These are phyloP conservation scores for Boulengerochromis microlepis DNA, from an alignment of 2,113 vertebrate genomes.

Conservation along the genomic window DNA sequence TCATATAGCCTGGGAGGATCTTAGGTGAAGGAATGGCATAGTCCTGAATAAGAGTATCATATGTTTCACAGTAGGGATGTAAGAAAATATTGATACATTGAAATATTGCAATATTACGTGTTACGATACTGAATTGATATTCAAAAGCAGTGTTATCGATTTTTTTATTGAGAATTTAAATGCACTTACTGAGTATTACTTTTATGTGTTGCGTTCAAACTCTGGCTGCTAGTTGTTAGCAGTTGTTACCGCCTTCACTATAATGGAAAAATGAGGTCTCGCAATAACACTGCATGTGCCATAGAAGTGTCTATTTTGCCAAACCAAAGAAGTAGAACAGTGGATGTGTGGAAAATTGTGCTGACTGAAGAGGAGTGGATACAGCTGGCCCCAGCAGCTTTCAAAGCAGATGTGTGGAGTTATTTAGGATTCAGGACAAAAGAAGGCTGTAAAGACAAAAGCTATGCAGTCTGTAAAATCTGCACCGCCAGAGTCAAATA, in stretches of 20 bases:
- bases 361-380: background rate
- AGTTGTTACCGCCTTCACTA: background rate
- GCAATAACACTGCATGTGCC: background rate
- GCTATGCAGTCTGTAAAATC: background rate
- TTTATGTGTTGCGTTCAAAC: background rate
- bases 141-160: background rate
- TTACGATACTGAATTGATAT: background rate
- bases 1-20: background rate
- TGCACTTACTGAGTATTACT: background rate
- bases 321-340: background rate
- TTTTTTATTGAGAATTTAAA: background rate
- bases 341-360: background rate
- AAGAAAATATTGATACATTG: background rate
- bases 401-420: background rate
- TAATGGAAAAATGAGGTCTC: background rate
- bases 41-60: background rate
- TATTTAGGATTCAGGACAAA: background rate
- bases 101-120: background rate
- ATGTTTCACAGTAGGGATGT: background rate
- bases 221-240: background rate
- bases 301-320: background rate
- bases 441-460: background rate
- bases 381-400: background rate
- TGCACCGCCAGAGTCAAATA: background rate
- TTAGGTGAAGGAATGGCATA: background rate